A percentile compares a stretch with the other conserved stretches of the same genome.
These are phyloP conservation scores for Cryptotermes secundus DNA, from an alignment of 1,140 invertebrate species.

Conservation along the genomic window DNA sequence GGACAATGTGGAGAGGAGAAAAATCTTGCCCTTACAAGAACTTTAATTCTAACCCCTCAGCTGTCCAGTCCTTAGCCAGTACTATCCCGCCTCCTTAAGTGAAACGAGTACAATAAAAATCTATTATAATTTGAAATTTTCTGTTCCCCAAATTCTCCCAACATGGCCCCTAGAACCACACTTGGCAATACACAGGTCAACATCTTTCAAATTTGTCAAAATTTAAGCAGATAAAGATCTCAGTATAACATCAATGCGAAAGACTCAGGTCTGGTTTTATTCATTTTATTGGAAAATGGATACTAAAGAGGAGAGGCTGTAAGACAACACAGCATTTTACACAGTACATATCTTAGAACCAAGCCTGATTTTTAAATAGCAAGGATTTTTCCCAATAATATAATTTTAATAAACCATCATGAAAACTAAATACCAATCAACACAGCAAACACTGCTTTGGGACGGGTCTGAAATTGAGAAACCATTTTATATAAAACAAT, in stretches of 20 bases:
- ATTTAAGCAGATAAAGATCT: not conserved
- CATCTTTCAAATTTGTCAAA: too few relatives aligned
- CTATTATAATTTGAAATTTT: too few relatives aligned
- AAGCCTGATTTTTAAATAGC: not conserved
- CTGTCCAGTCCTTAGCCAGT: too few relatives aligned
- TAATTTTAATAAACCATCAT: conserved; percentile 7
- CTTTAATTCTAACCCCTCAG: too few relatives aligned
- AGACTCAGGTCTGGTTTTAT: not conserved
- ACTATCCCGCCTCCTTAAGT: too few relatives aligned
- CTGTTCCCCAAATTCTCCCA: too few relatives aligned
- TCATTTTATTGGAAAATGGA: conserved; percentile 6
- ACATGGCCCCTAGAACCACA: too few relatives aligned
- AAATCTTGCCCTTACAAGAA: too few relatives aligned
- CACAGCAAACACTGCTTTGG: not conserved
- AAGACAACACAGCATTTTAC: not conserved
- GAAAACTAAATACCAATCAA: not conserved
- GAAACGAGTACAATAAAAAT: too few relatives aligned
- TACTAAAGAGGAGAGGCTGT: not conserved
- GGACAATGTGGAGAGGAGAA: too few relatives aligned
- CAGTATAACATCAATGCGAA: not conserved
- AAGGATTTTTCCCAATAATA: not conserved
- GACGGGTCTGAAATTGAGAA: not conserved
- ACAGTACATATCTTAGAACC: not conserved
- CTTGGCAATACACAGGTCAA: too few relatives aligned
- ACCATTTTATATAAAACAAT: not conserved